phyloP scores from a whole-genome alignment of 2,113 vertebrate species.

The Suricata suricatta region DNA sequence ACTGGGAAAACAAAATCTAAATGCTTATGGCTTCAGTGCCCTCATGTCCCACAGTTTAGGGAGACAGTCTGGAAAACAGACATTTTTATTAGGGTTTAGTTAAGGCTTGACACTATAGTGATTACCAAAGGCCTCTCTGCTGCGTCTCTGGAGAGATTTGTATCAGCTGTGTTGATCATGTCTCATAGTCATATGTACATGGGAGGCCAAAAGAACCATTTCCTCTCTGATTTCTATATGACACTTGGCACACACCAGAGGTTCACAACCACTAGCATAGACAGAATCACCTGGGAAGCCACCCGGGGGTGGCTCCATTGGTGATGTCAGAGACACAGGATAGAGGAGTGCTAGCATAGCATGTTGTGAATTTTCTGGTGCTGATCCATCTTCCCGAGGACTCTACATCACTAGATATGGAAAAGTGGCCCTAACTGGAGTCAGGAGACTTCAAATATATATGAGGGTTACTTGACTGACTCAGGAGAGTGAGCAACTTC shows the following conservation, averaged over 20 bases:
- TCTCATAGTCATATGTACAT: background rate
- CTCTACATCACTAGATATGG: background rate
- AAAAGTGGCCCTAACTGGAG: background rate
- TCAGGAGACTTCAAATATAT: background rate
- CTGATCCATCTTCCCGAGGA: background rate
- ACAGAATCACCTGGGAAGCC: background rate
- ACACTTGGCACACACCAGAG: background rate
- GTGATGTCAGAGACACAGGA: background rate
- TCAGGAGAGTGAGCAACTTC: background rate
- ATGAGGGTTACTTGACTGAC: background rate
- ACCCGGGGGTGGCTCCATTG: fast-evolving
- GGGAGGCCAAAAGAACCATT: background rate
- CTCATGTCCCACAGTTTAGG: background rate
- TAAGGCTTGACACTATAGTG: background rate
- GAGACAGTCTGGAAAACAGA: background rate
- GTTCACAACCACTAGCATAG: background rate
- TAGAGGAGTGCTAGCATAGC: background rate
- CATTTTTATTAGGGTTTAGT: background rate
- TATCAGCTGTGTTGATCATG: background rate
- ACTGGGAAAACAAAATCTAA: background rate
- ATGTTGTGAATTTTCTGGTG: background rate
- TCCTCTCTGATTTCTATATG: background rate
- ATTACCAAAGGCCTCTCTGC: background rate
- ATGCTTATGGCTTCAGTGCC: background rate
- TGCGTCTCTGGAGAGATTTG: background rate